Evolutionary conservation across 2,113 vertebrate genomes (phyloP).

Genomic region (Ranitomeya variabilis): DNA sequence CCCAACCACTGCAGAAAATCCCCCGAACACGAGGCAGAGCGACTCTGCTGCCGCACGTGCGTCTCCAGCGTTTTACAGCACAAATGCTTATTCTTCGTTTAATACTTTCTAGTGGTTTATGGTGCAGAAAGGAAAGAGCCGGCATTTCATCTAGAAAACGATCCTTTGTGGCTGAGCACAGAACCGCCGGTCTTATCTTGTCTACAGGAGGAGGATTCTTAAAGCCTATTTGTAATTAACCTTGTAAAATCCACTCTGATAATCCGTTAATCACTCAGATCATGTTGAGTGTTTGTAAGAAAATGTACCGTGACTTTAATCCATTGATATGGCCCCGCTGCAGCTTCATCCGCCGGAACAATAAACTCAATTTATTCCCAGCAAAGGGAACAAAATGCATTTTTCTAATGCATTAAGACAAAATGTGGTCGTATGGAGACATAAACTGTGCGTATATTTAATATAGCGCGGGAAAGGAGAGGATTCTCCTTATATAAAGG

Average conservation of each 20-base stretch:
- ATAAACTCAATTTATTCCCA: constrained; percentile 19
- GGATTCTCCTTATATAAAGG: no score
- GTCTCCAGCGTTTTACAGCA: neutral
- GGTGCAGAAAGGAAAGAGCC: neutral
- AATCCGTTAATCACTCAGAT: constrained; percentile 52
- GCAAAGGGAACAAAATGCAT: neutral
- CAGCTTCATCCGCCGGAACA: constrained; percentile 13
- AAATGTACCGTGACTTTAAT: constrained; percentile 41
- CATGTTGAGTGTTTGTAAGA: constrained; percentile 39
- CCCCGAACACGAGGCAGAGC: no score
- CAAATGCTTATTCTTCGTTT: neutral
- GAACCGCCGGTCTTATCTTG: constrained; percentile 26
- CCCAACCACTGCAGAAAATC: no score
- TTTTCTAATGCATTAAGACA: neutral
- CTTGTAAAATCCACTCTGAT: constrained; percentile 49
- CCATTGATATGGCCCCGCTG: constrained; percentile 18
- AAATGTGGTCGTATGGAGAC: neutral
- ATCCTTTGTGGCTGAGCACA: neutral
- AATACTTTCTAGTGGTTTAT: neutral
- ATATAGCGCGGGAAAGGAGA: neutral
- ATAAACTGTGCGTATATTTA: neutral
- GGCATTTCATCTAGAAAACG: neutral
- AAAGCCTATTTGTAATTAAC: constrained; percentile 46
- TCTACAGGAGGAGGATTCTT: constrained; percentile 28
- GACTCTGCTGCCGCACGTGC: neutral